These are phyloP conservation scores for Hyposoter didymator DNA, from an alignment of 2,888 invertebrate species.

Conservation along the genomic window DNA sequence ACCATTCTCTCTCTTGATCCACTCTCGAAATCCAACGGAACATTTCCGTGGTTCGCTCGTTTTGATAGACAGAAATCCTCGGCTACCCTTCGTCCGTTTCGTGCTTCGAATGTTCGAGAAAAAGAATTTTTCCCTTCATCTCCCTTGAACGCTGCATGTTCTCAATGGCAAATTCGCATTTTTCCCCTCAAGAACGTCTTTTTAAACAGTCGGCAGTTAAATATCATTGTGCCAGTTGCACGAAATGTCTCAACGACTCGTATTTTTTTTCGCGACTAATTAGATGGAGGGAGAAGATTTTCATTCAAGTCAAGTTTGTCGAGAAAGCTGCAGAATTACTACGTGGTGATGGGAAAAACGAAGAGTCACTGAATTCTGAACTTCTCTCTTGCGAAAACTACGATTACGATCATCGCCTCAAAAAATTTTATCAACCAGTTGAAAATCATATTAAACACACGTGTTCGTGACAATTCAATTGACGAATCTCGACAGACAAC, in stretches of 20 bases:
- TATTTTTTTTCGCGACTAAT: background rate
- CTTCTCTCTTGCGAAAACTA: background rate
- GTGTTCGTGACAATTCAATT: too few relatives aligned
- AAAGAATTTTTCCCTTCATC: constrained; percentile 26
- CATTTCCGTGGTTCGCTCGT: constrained; percentile 32
- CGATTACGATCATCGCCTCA: too few relatives aligned
- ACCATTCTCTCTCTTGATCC: constrained; percentile 17
- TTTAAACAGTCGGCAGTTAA: background rate
- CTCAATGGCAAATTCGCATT: background rate
- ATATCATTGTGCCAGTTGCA: background rate
- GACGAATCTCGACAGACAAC: too few relatives aligned
- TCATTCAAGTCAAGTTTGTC: background rate
- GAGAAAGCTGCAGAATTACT: too few relatives aligned
- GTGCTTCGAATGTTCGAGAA: constrained; percentile 46
- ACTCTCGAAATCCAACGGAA: constrained; percentile 16
- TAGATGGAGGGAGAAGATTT: background rate
- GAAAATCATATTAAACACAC: too few relatives aligned
- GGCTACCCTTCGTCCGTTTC: constrained; percentile 46
- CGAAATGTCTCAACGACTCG: background rate
- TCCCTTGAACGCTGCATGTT: background rate
- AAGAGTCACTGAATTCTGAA: too few relatives aligned
- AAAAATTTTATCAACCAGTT: too few relatives aligned
- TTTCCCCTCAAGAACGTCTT: background rate
- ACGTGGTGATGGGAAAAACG: too few relatives aligned
- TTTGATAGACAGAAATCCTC: constrained; percentile 38